Base-by-base conservation (phyloP, 2,888 invertebrate species). In the Rhagophthalmus giganteus region DNA sequence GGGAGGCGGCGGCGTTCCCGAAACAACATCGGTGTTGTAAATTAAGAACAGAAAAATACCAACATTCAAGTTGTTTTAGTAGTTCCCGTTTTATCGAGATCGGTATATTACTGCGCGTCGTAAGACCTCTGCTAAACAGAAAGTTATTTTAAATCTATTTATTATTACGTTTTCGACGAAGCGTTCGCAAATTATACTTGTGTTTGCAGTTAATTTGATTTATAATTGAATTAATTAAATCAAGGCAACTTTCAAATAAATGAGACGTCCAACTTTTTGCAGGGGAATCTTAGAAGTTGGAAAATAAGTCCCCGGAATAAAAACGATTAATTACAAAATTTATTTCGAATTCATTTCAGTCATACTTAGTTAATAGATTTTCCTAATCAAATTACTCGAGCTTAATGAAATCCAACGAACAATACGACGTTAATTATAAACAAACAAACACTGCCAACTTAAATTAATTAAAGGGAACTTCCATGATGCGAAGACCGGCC, bases 341-440 rank as follows among this genome's bases (percentile, higher is more conserved):
- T 68, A 69, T 69, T 70, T 65, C 61, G 60, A 66, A 65, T 66
- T 66, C 65, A 65, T 69, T 65, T 63, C 63, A 64, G 66, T 67
- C 66, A 68, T 66, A 64, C 61, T 64, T 59, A 67, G 66, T 69
- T 68, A 68, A 69, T 69, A 69, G 69, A 65, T 67, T 70, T 54
- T 68, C 64, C 65, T 70, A 70, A 71, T 71, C 69, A 68, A 69
- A 69, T 70, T 69, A 65, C 66, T 64, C 62, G 60, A 60, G 63
- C 65, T 63, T 69, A 68, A 71, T 70, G 69, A 70, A 70, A 69
- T 69, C 66, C 68, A 69, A 66, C 65, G 67, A 68, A 67, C 68
- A 69, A 69, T 68, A 67, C 68, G 64, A 65, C 68, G 68, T 69
- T 70, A 67, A 70, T 70, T 68, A 69, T 68, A 70, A 69, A 70